These are phyloP conservation scores for Dufourea novaeangliae DNA, from an alignment of 1,140 invertebrate genomes.

Conservation along the genomic window DNA sequence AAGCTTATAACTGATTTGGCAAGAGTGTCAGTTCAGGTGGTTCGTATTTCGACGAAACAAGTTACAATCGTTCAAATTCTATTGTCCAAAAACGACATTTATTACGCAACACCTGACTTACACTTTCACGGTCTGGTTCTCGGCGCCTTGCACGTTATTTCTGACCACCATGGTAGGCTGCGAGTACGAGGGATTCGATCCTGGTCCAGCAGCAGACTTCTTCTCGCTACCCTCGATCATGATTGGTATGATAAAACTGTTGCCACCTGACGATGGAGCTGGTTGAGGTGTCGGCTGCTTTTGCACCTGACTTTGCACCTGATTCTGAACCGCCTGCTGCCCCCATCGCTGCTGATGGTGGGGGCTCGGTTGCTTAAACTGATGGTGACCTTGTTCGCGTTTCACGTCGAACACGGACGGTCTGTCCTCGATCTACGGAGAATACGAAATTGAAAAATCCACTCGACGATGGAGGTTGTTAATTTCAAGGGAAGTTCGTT, in stretches of 20 bases:
- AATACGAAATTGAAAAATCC: not conserved
- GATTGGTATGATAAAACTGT: constrained; percentile 75
- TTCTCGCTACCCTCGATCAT: constrained; percentile 69
- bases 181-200: constrained; percentile 20
- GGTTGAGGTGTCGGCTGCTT: constrained; percentile 66
- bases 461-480: too few relatives aligned
- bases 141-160: constrained; percentile 50
- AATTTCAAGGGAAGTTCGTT: too few relatives aligned
- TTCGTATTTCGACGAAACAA: too few relatives aligned
- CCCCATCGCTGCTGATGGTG: constrained; percentile 79
- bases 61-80: too few relatives aligned
- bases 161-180: constrained; percentile 57
- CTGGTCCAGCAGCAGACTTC: constrained; percentile 34
- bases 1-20: too few relatives aligned
- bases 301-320: constrained; percentile 42
- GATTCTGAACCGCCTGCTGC: constrained; percentile 67
- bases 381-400: constrained; percentile 77
- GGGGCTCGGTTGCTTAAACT: constrained; percentile 72
- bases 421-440: constrained; percentile 76
- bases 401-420: constrained; percentile 78
- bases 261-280: constrained; percentile 62
- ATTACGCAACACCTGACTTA: constrained; percentile 49
- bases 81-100: too few relatives aligned
- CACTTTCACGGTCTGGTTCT: constrained; percentile 63
- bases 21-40: too few relatives aligned